Conservation (phyloP, 2,888 invertebrate genomes). For the Sepioteuthis lessoniana region DNA sequence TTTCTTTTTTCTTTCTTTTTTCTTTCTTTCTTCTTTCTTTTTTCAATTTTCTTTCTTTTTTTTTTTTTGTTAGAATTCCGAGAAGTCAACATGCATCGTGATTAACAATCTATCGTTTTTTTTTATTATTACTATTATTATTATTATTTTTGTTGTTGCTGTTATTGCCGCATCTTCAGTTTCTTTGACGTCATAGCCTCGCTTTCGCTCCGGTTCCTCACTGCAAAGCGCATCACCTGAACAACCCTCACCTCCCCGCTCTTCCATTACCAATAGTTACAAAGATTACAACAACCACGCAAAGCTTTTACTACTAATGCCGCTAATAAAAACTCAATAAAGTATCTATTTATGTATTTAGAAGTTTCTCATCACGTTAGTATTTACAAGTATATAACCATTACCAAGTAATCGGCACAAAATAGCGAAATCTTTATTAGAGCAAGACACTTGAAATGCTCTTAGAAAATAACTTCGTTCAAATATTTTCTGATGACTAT, state of each 20-base stretch:
- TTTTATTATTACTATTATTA: background rate
- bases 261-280: background rate
- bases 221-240: slow-evolving; percentile 6
- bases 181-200: background rate
- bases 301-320: background rate
- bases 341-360: too few relatives aligned
- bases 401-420: too few relatives aligned
- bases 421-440: too few relatives aligned
- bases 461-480: too few relatives aligned
- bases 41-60: background rate
- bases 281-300: too few relatives aligned
- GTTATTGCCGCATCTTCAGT: background rate
- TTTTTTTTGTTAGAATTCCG: background rate
- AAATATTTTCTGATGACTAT: too few relatives aligned
- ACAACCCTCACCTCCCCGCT: background rate
- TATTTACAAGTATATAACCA: too few relatives aligned
- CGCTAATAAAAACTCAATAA: too few relatives aligned
- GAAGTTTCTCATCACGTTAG: too few relatives aligned
- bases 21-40: background rate
- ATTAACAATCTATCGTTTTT: background rate
- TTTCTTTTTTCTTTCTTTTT: background rate
- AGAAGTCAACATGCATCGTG: background rate
- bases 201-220: background rate
- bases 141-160: background rate
- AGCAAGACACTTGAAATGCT: too few relatives aligned